A percentile compares a stretch with the other conserved stretches of the same genome.
These are phyloP conservation scores for Eupeodes luniger DNA, from an alignment of 2,888 invertebrate species.

Conservation along the genomic window DNA sequence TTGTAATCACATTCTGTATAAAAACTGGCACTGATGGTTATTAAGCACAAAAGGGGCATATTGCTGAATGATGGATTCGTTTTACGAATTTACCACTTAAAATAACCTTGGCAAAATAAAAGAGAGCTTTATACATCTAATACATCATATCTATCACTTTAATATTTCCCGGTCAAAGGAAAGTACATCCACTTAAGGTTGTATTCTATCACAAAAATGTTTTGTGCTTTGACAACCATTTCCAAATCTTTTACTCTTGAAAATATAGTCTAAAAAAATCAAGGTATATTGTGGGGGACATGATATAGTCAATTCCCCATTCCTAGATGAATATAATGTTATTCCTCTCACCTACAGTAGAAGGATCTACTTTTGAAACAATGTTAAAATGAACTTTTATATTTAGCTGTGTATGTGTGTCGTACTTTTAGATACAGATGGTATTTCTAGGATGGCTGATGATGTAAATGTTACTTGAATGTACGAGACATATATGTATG, in stretches of 20 bases:
- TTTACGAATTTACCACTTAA: conserved; percentile 5
- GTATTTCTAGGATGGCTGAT: conserved; percentile 14
- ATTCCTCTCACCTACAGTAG: not conserved
- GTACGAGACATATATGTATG: not conserved
- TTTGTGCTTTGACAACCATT: conserved; percentile 17
- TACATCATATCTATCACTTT: conserved; percentile 2
- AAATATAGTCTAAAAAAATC: not conserved
- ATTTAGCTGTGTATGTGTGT: not conserved
- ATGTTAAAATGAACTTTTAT: conserved; percentile 23
- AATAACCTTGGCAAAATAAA: not conserved
- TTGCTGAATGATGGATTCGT: conserved; percentile 22
- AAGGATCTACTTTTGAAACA: conserved; percentile 20
- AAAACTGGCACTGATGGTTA: not conserved
- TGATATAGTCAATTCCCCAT: conserved; percentile 12
- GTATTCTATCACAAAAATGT: conserved; percentile 8
- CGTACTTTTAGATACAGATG: not conserved
- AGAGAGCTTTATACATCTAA: not conserved
- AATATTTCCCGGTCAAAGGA: conserved; percentile 17
- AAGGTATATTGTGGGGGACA: not conserved
- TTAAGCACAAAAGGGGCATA: not conserved
- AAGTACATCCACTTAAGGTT: conserved; percentile 10
- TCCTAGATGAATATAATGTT: not conserved
- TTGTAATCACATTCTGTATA: not conserved
- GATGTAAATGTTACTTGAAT: conserved; percentile 5
- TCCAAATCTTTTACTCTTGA: conserved; percentile 1